Percentiles rank a stretch among this genome's conserved stretches.
These are phyloP conservation scores for Scelioninae gen. 1 DNA, from an alignment of 2,888 invertebrate genomes.

Conservation along the genomic window DNA sequence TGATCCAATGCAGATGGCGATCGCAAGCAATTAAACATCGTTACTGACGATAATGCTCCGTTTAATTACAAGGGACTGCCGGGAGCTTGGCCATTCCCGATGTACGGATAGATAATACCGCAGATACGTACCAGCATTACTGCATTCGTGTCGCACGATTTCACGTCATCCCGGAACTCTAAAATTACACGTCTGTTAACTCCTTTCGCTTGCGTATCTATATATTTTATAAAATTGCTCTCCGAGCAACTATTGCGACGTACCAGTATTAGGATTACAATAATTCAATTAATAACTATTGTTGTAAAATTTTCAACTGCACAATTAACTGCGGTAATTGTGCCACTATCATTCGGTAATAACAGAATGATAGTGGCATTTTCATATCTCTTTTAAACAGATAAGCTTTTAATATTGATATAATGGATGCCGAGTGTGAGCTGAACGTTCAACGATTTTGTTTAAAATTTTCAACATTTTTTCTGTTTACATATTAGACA, in stretches of 20 bases:
- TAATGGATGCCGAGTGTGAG: too few relatives aligned
- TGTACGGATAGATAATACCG: slow-evolving; percentile 69
- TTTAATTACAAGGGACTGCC: slow-evolving; percentile 74
- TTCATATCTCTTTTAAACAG: too few relatives aligned
- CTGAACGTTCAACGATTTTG: too few relatives aligned
- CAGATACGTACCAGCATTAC: slow-evolving; percentile 70
- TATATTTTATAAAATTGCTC: slow-evolving; percentile 45
- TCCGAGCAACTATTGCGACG: slow-evolving; percentile 29
- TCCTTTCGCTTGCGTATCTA: slow-evolving; percentile 43
- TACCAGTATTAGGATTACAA: slow-evolving; percentile 25
- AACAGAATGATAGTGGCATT: too few relatives aligned
- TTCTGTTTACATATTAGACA: too few relatives aligned
- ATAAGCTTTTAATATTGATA: too few relatives aligned
- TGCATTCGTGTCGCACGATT: slow-evolving; percentile 72
- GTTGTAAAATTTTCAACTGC: too few relatives aligned
- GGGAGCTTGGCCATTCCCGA: slow-evolving; percentile 62
- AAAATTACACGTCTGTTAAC: slow-evolving; percentile 63
- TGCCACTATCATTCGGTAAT: too few relatives aligned
- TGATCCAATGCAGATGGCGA: slow-evolving; percentile 74
- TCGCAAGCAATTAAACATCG: slow-evolving; percentile 74
- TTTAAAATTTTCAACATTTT: too few relatives aligned
- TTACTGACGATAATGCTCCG: slow-evolving; percentile 75
- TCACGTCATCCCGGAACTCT: slow-evolving; percentile 67
- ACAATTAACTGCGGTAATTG: too few relatives aligned
- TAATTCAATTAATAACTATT: slow-evolving; percentile 37